These are phyloP conservation scores for Leptura quadrifasciata DNA, from an alignment of 2,888 invertebrate species.

Conservation along the genomic window DNA sequence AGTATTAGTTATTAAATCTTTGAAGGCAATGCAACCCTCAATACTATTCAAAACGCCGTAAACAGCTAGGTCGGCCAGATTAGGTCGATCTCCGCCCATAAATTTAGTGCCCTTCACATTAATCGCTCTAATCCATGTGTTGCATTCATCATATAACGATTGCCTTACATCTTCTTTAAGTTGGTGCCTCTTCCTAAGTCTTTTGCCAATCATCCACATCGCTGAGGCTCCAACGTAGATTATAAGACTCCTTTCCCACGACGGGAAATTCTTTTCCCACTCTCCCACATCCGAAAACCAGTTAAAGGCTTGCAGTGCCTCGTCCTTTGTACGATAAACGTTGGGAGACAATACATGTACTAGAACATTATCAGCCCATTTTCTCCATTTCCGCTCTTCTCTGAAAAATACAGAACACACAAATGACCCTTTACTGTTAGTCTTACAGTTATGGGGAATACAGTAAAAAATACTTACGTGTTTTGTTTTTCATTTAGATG, in stretches of 20 bases:
- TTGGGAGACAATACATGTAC: conserved; percentile 98
- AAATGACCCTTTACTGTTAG: not conserved
- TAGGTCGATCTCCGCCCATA: conserved; percentile 91
- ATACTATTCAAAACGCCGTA: conserved; percentile 94
- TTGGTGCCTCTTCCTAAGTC: conserved; percentile 89
- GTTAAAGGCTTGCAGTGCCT: conserved; percentile 93
- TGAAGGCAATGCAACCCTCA: conserved; percentile 93
- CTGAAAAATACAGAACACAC: conserved; percentile 75
- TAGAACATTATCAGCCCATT: conserved; percentile 93
- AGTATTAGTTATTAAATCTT: conserved; percentile 85
- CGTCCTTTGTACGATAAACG: conserved; percentile 90
- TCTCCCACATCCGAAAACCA: conserved; percentile 96
- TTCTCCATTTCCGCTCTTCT: conserved; percentile 95
- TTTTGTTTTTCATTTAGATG: conserved; percentile 74
- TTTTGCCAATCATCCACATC: conserved; percentile 95
- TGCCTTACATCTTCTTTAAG: conserved; percentile 91
- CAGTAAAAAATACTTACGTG: conserved; percentile 74
- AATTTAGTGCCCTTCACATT: conserved; percentile 83
- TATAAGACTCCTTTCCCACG: conserved; percentile 90
- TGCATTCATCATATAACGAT: conserved; percentile 92
- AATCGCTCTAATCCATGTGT: conserved; percentile 85
- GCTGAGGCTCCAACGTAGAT: conserved; percentile 94
- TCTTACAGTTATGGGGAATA: not conserved
- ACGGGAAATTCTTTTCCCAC: conserved; percentile 92
- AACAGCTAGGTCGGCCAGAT: conserved; percentile 94